These are phyloP conservation scores for Rousettus madagascariensis DNA, from an alignment of 2,797 vertebrate genomes.

Conservation along the genomic window DNA sequence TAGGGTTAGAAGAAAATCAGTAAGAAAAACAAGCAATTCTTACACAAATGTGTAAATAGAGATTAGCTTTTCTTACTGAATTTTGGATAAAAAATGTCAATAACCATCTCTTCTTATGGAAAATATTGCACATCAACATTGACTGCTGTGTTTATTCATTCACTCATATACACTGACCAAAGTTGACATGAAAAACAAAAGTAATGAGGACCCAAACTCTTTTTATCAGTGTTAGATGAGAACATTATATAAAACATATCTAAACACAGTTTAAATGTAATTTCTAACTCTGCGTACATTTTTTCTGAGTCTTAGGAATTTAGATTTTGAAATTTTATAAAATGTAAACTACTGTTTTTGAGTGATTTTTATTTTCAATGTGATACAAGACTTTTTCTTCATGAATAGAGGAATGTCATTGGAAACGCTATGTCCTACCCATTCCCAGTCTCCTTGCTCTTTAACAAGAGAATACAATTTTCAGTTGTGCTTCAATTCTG, in stretches of 20 bases:
- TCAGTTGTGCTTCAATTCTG: background rate
- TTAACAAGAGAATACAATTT: background rate
- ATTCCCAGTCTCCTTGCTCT: background rate
- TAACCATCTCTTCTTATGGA: background rate
- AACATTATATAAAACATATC: background rate
- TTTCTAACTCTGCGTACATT: background rate
- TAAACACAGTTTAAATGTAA: background rate
- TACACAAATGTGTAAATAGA: background rate
- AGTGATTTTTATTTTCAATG: background rate
- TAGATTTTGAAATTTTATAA: background rate
- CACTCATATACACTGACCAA: background rate
- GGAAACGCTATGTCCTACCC: background rate
- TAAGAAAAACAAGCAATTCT: background rate
- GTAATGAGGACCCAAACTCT: background rate
- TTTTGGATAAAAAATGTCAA: background rate
- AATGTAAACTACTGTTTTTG: background rate
- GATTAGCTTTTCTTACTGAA: background rate
- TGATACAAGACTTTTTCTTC: background rate
- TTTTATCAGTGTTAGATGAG: background rate
- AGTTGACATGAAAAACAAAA: background rate
- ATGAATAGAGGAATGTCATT: background rate
- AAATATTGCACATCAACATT: background rate
- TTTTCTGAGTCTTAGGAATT: background rate
- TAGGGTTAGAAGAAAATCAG: background rate
- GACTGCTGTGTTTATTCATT: background rate